Percentiles rank a stretch among this genome's conserved stretches.
These are phyloP conservation scores for Pleuronectes platessa DNA, from an alignment of 2,113 vertebrate species.

Conservation along the genomic window DNA sequence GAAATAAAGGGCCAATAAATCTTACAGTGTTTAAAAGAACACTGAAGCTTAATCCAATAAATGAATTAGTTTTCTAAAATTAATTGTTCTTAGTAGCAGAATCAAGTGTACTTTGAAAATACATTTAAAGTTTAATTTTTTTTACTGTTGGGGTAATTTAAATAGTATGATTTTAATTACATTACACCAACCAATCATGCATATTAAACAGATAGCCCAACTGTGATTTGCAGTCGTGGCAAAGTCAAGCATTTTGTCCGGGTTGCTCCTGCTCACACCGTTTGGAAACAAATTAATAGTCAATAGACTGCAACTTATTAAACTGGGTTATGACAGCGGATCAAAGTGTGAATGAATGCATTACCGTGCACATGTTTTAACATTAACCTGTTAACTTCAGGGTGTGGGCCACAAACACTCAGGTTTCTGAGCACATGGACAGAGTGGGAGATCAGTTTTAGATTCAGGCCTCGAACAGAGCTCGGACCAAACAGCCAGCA, in stretches of 20 bases:
- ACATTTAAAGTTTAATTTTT: conserved; percentile 83
- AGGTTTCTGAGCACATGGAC: conserved; percentile 22
- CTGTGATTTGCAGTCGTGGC: conserved; percentile 78
- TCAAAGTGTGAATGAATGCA: conserved; percentile 76
- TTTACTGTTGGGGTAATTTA: conserved; percentile 80
- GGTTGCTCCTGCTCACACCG: conserved; percentile 65
- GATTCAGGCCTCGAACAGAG: conserved; percentile 33
- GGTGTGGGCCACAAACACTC: conserved; percentile 41
- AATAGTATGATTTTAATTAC: conserved; percentile 84
- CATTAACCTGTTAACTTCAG: conserved; percentile 68
- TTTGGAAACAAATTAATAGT: conserved; percentile 82
- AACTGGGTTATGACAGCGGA: conserved; percentile 76
- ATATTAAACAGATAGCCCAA: conserved; percentile 82
- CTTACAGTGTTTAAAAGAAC: conserved; percentile 73
- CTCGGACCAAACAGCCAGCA: conserved; percentile 21
- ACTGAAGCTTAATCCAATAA: conserved; percentile 81
- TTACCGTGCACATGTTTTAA: conserved; percentile 72
- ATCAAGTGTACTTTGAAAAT: conserved; percentile 83
- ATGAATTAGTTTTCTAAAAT: conserved; percentile 82
- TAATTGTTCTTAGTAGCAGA: conserved; percentile 80
- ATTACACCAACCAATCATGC: conserved; percentile 83
- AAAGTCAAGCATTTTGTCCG: conserved; percentile 76
- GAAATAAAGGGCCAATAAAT: conserved; percentile 79
- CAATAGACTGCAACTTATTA: conserved; percentile 85
- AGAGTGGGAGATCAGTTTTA: conserved; percentile 42